Evolutionary conservation across 2,888 invertebrate genomes (phyloP), one percentile per base, ranked within the genome.

Genomic region (Octonoba sinensis): DNA sequence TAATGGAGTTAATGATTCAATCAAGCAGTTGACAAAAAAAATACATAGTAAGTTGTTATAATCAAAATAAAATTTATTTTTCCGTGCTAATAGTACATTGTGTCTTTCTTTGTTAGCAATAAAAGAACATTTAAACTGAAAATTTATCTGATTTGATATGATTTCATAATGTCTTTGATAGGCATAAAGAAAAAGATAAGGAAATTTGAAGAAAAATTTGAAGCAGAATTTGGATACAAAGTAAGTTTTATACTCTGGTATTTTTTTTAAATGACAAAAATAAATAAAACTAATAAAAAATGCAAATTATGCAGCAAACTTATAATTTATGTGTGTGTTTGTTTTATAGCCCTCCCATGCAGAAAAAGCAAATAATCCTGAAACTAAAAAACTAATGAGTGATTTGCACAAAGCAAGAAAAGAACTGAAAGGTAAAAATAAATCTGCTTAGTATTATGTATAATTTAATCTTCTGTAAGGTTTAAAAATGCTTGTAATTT

Each of bases 301-400:
- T 3, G n/a, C n/a, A n/a, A 36, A 36, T 36, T 8, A 36, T 36
- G 47, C 16, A 0, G 2, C 59, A 13, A 59, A 24, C 11, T 36
- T 8, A 15, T 18, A 18, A 72, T 47, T 22, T 62, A n/a, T n/a
- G n/a, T n/a, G n/a, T n/a, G n/a, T n/a, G n/a, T 54, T 49, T 60
- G 6, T 59, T 70, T 27, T 64, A 46, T 69, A 76, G 82, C 93
- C 96, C 0, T 94, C 95, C 51, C 94, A 95, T 84, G 92, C 93
- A 57, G 96, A 97, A 87, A 95, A 95, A 86, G 92, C 95, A 88
- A 94, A 93, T 77, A 94, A 95, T 87, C 93, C 93, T 71, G 93
- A 93, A 85, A 92, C 96, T 84, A 95, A 95, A 86, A 93, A 93
- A 85, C 91, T 94, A 87, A 92, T 95, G 87, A 91, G 93, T n/a